Evolutionary conservation across 2,888 invertebrate species (phyloP).

Genomic region (Odontocolon sp.): DNA sequence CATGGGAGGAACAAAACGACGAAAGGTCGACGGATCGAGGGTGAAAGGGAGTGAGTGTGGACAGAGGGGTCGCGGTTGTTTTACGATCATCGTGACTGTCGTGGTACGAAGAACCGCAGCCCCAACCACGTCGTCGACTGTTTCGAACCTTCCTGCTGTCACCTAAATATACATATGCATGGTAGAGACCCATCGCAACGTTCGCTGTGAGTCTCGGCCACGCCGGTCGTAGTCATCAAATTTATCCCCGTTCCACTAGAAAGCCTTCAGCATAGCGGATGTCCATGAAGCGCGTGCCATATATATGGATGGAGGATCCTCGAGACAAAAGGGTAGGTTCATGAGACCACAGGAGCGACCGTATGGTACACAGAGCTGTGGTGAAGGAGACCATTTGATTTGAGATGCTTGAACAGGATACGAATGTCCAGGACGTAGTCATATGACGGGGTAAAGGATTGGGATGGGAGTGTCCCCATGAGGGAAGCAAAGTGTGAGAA

Average conservation of each 20-base stretch:
- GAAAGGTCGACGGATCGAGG: constrained; percentile 11
- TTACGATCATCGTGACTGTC: constrained; percentile 38
- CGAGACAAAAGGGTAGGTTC: constrained; percentile 8
- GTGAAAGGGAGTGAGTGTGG: not conserved
- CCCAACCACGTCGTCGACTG: constrained; percentile 12
- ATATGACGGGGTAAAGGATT: not conserved
- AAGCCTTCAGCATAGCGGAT: constrained; percentile 19
- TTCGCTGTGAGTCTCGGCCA: not conserved
- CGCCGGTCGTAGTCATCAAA: constrained; percentile 27
- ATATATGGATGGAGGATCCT: not conserved
- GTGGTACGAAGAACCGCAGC: not conserved
- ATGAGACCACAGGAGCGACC: constrained; percentile 14
- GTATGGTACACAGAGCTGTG: constrained; percentile 21
- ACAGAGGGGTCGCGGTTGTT: constrained; percentile 27
- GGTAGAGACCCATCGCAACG: not conserved
- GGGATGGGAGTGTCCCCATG: not conserved
- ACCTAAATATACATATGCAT: not conserved
- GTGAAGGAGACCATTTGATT: constrained; percentile 34
- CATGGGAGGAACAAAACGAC: constrained; percentile 19
- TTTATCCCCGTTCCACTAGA: constrained; percentile 30
- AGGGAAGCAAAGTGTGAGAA: constrained; percentile 3
- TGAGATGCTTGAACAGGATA: constrained; percentile 3
- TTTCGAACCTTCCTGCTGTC: constrained; percentile 30
- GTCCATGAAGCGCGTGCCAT: not conserved
- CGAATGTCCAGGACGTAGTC: not conserved